phyloP scores from a whole-genome alignment of 1,140 invertebrate species.

The Maconellicoccus hirsutus region DNA sequence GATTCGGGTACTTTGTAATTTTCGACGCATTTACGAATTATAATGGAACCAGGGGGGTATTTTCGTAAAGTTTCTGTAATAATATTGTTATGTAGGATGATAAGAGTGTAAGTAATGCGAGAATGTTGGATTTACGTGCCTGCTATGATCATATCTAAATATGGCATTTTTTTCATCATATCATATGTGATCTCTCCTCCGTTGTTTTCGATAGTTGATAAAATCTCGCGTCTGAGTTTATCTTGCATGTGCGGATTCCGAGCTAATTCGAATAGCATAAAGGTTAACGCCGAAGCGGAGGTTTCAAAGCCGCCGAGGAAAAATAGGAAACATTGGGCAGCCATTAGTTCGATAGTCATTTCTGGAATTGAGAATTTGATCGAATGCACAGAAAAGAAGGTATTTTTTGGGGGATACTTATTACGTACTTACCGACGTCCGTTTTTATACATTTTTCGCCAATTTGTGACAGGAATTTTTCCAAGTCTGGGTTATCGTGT shows the following conservation, averaged over 20 bases:
- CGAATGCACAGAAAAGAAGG: background rate
- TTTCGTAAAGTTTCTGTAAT: constrained; percentile 25
- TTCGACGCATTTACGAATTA: constrained; percentile 36
- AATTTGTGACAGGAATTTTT: background rate
- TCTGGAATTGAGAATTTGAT: background rate
- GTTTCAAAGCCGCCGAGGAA: constrained; percentile 46
- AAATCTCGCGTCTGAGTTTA: constrained; percentile 44
- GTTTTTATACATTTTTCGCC: background rate
- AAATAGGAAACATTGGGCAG: constrained; percentile 33
- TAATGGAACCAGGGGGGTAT: constrained; percentile 37
- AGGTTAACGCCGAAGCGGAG: constrained; percentile 39
- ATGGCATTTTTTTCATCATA: constrained; percentile 37
- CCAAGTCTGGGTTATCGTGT: background rate
- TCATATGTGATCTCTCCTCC: constrained; percentile 41
- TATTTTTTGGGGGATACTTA: background rate
- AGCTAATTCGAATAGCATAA: constrained; percentile 38
- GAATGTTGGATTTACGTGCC: constrained; percentile 30
- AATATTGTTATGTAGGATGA: background rate
- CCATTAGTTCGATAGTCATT: background rate
- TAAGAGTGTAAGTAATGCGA: background rate
- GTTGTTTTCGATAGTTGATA: constrained; percentile 34
- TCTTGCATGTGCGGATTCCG: constrained; percentile 43
- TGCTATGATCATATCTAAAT: constrained; percentile 35
- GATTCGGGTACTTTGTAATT: constrained; percentile 44
- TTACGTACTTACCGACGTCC: background rate